phyloP scores from a whole-genome alignment of 2,113 vertebrate species.

The Lepisosteus osseus region DNA sequence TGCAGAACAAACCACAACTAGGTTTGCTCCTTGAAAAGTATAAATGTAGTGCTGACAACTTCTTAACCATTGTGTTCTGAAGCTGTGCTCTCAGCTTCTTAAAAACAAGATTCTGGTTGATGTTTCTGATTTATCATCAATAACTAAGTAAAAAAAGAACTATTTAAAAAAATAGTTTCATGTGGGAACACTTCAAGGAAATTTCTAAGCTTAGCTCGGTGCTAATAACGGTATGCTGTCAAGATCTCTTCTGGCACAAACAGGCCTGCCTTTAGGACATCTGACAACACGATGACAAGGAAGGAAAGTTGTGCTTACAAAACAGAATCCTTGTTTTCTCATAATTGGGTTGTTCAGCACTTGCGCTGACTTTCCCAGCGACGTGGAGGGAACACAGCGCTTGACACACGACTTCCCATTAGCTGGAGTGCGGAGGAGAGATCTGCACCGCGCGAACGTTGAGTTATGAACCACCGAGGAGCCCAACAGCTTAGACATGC shows the following conservation, averaged over 20 bases:
- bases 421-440: constrained; percentile 53
- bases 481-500: neutral
- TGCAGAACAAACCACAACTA: too few species aligned
- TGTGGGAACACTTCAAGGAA: constrained; percentile 19
- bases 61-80: too few species aligned
- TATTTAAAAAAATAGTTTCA: constrained; percentile 50
- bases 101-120: neutral
- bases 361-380: constrained; percentile 62
- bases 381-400: constrained; percentile 59
- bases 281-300: constrained; percentile 39
- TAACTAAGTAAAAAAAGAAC: constrained; percentile 32
- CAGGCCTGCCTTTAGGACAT: constrained; percentile 53
- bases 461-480: neutral
- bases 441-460: neutral
- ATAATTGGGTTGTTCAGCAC: constrained; percentile 71
- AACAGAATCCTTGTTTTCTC: constrained; percentile 63
- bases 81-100: neutral
- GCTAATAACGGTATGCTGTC: constrained; percentile 70
- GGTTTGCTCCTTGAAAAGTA: too few species aligned
- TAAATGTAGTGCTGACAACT: too few species aligned
- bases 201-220: constrained; percentile 58
- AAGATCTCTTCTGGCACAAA: constrained; percentile 56
- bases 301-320: constrained; percentile 60
- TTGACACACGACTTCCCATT: constrained; percentile 67
- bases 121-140: neutral